A percentile compares a stretch with the other conserved stretches of the same genome.
These are phyloP conservation scores for Campoletis sonorensis DNA, from an alignment of 1,140 invertebrate genomes.

Conservation along the genomic window DNA sequence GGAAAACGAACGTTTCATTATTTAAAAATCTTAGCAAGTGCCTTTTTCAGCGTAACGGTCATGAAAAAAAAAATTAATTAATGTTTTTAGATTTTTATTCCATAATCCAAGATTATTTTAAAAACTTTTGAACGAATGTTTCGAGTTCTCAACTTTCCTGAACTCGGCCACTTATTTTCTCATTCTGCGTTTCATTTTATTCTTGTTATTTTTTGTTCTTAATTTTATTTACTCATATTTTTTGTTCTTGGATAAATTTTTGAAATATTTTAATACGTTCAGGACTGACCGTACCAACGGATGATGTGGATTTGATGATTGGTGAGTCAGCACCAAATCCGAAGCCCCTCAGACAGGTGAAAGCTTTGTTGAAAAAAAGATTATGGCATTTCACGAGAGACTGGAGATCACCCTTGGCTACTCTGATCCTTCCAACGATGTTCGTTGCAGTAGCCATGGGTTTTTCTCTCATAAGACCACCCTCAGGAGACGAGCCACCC, in stretches of 20 bases:
- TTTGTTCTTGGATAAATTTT: background rate
- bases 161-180: no score
- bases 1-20: no score
- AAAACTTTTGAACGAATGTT: no score
- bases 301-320: conserved; percentile 71
- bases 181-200: no score
- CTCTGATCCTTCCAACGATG: conserved; percentile 80
- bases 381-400: conserved; percentile 80
- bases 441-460: conserved; percentile 83
- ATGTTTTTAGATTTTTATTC: no score
- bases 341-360: conserved; percentile 62
- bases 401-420: conserved; percentile 79
- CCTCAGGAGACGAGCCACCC: conserved; percentile 79
- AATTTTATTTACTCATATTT: no score
- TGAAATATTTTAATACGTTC: background rate
- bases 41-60: no score
- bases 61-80: no score
- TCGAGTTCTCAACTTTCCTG: no score
- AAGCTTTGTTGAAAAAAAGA: conserved; percentile 77
- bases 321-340: conserved; percentile 61
- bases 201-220: no score
- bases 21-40: no score
- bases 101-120: no score
- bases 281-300: conserved; percentile 62
- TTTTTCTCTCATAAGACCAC: conserved; percentile 81